Base-by-base conservation (phyloP, 23 tunicate genomes). In the Diplosoma virens region DNA sequence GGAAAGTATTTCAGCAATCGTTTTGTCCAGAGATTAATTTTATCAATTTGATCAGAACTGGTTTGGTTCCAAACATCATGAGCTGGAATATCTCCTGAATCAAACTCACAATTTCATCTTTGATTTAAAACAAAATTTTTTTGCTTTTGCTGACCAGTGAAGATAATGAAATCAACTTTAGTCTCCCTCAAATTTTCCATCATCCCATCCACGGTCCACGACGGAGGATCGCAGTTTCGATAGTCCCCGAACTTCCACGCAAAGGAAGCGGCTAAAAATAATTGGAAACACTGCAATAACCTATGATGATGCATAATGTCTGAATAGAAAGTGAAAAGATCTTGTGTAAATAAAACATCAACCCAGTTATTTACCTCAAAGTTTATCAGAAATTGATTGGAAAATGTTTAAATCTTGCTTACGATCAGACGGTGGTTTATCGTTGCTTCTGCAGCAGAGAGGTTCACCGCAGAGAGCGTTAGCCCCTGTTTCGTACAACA, bases 61-160 rank as follows among this genome's bases (percentile, higher is more conserved):
- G 96, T 66, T 47, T 89, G 96, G 50, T 89, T 89, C 96, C 96
- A 89, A 25, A 89, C 96, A 37, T 89, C 86, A 63, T 89, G 96
- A 59, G 96, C 96, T 0, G 96, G 96, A 36, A 89, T 89, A 36
- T 89, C 96, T 31, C 96, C 96, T 89, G 32, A 55, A 7, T 41
- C 11, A 9, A 14, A 7, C 14, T 7, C 50, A 41, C 9, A 41
- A 41, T 7, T 9, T 41, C 14, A 7, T 7, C 9, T 7, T 14
- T 41, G 50, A 41, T n/a, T n/a, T n/a, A n/a, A n/a, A n/a, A n/a
- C n/a, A n/a, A n/a, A n/a, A n/a, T n/a, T n/a, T n/a, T n/a, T 17
- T 22, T 41, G 50, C 50, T 41, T 41, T 41, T 16, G 66, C 55
- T 34, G 2, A 87, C 96, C 96, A 16, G 96, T 83, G 58, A 75